phyloP scores from a whole-genome alignment of 2,797 vertebrate species.

The Sebastiscus tertius region DNA sequence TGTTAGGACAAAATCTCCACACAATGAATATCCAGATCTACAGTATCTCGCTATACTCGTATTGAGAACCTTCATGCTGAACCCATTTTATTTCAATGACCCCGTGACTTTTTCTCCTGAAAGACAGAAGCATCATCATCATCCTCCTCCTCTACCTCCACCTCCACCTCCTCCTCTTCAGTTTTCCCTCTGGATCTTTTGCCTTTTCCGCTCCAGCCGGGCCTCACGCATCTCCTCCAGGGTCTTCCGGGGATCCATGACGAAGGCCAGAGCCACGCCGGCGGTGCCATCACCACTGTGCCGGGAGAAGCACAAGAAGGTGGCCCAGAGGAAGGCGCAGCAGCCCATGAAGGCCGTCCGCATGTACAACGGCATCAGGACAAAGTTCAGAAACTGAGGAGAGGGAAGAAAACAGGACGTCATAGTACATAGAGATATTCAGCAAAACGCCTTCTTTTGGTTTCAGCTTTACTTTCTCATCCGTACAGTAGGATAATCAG shows the following conservation, averaged over 20 bases:
- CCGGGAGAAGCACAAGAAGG: slow-evolving; percentile 93
- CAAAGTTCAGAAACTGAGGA: slow-evolving; percentile 91
- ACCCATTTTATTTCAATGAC: background rate
- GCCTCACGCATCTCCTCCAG: slow-evolving; percentile 74
- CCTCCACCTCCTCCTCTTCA: slow-evolving; percentile 5
- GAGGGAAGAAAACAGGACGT: background rate
- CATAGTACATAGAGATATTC: too few relatives aligned
- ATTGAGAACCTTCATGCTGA: background rate
- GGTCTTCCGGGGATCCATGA: slow-evolving; percentile 77
- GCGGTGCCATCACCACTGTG: slow-evolving; percentile 89
- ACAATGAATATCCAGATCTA: background rate
- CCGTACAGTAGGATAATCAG: background rate
- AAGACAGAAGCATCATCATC: background rate
- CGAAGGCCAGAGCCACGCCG: slow-evolving; percentile 79
- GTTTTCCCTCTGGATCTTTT: slow-evolving; percentile 46
- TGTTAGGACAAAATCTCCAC: background rate
- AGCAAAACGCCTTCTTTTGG: background rate
- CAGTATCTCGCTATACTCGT: background rate
- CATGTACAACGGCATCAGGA: slow-evolving; percentile 88
- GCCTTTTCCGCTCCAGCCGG: slow-evolving; percentile 58
- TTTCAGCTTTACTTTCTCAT: background rate
- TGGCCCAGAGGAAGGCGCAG: slow-evolving; percentile 92
- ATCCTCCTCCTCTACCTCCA: background rate
- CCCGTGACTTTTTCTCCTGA: background rate
- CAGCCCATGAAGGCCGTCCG: slow-evolving; percentile 91